These are phyloP conservation scores for Lordiphosa mommai DNA, from an alignment of 1,140 invertebrate genomes.

Conservation along the genomic window DNA sequence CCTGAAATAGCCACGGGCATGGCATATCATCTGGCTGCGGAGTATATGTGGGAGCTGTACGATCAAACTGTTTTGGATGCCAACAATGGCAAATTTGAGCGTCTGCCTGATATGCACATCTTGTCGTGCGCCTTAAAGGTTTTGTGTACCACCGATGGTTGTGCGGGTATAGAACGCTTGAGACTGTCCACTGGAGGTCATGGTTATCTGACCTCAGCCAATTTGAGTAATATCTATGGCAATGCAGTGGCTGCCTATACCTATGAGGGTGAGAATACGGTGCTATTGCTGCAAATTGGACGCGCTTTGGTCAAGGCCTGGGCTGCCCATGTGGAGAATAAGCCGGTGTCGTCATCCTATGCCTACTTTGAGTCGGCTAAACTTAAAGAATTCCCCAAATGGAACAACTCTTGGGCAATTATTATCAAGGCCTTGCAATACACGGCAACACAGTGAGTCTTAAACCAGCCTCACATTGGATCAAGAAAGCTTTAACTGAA, in stretches of 20 bases:
- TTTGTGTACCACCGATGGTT: slow-evolving; percentile 88
- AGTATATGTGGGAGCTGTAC: slow-evolving; percentile 90
- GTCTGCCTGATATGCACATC: slow-evolving; percentile 92
- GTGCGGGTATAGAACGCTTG: slow-evolving; percentile 87
- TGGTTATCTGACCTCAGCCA: slow-evolving; percentile 93
- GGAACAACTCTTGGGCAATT: slow-evolving; percentile 84
- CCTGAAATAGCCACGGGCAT: slow-evolving; percentile 89
- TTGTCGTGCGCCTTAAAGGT: slow-evolving; percentile 96
- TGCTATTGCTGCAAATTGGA: slow-evolving; percentile 94
- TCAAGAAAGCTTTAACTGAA: rapidly evolving
- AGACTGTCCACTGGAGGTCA: slow-evolving; percentile 95
- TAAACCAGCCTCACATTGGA: too few relatives aligned
- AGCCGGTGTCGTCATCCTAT: slow-evolving; percentile 83
- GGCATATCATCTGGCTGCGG: slow-evolving; percentile 87
- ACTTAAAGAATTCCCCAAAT: slow-evolving; percentile 80
- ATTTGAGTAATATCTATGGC: slow-evolving; percentile 90
- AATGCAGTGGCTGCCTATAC: slow-evolving; percentile 92
- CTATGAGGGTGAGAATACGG: slow-evolving; percentile 97
- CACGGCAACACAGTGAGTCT: slow-evolving; percentile 85
- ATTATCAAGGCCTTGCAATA: slow-evolving; percentile 85
- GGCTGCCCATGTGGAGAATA: slow-evolving; percentile 82
- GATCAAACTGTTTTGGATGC: slow-evolving; percentile 89
- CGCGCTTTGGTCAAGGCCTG: slow-evolving; percentile 89
- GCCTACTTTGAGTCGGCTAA: slow-evolving; percentile 82
- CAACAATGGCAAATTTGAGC: slow-evolving; percentile 87